Conservation (phyloP, 2,797 vertebrate species). For the Phaenicophaeus curvirostris region DNA sequence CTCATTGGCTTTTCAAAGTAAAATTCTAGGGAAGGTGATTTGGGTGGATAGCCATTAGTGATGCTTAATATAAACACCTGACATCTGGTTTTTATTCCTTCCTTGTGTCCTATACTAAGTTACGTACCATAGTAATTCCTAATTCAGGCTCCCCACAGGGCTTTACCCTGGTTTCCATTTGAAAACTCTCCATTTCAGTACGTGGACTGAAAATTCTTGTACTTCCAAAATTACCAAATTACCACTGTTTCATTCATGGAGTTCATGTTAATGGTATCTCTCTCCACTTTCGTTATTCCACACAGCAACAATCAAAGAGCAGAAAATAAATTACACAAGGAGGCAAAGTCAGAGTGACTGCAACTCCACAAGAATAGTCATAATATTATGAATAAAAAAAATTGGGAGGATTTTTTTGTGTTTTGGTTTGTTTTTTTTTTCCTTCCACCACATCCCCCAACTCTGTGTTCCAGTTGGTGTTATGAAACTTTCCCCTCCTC, state of each 20-base stretch:
- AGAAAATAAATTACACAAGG: slow-evolving; percentile 2
- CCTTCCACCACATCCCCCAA: too few species aligned
- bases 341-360: slow-evolving; percentile 12
- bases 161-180: background rate
- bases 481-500: background rate
- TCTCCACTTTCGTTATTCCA: background rate
- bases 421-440: too few species aligned
- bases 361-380: background rate
- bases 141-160: background rate
- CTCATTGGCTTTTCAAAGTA: background rate
- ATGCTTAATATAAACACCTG: background rate
- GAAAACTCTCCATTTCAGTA: background rate
- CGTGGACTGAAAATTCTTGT: background rate
- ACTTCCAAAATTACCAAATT: background rate
- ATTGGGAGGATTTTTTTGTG: background rate
- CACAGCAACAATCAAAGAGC: background rate
- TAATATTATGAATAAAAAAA: background rate
- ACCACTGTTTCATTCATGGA: background rate
- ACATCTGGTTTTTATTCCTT: background rate
- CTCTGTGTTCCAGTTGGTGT: background rate
- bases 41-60: background rate
- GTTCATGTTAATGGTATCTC: background rate
- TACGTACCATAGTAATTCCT: background rate
- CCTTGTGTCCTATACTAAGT: background rate
- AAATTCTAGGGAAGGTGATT: background rate